These are phyloP conservation scores for Galeopterus variegatus DNA, from an alignment of 2,113 vertebrate species.

Conservation along the genomic window DNA sequence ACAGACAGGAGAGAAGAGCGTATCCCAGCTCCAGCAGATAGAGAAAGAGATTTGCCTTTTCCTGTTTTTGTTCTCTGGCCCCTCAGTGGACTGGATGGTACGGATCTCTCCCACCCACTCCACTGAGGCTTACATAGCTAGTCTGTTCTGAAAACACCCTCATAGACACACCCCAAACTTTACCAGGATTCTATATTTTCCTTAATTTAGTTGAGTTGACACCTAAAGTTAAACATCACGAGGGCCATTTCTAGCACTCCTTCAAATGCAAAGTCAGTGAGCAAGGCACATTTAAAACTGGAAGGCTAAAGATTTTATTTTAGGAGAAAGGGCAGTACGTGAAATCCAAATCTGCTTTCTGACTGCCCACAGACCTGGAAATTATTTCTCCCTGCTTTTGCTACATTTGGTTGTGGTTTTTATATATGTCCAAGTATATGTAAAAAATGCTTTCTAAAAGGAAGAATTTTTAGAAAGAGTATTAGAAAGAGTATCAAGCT, in stretches of 20 bases:
- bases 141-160: too few relatives aligned
- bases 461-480: not conserved
- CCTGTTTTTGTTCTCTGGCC: too few relatives aligned
- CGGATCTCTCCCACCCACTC: too few relatives aligned
- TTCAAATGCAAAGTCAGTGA: not conserved
- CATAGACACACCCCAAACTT: too few relatives aligned
- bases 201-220: too few relatives aligned
- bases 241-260: not conserved
- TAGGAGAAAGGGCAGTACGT: not conserved
- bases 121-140: too few relatives aligned
- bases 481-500: not conserved
- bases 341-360: not conserved
- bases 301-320: not conserved
- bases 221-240: too few relatives aligned
- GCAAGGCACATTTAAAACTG: not conserved
- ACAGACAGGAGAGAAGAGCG: too few relatives aligned
- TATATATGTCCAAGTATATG: not conserved
- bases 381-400: not conserved
- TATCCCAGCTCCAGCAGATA: too few relatives aligned
- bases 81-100: too few relatives aligned
- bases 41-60: too few relatives aligned
- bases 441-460: not conserved
- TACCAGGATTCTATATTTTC: too few relatives aligned
- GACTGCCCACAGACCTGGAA: not conserved
- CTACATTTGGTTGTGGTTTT: not conserved